These are phyloP conservation scores for Stegastes partitus DNA, from an alignment of 2,113 vertebrate genomes.

Conservation along the genomic window DNA sequence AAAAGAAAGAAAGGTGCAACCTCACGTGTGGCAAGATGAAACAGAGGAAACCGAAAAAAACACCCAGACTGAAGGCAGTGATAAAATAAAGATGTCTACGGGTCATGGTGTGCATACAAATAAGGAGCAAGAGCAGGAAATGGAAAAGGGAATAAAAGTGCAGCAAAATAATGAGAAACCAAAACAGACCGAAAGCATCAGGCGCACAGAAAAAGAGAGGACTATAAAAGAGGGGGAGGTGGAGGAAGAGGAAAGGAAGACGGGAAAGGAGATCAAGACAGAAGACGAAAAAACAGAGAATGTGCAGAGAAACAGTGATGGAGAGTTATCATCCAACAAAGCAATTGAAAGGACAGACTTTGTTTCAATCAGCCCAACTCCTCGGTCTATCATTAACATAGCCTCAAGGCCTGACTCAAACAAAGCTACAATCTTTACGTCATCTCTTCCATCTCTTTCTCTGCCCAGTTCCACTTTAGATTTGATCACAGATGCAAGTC, in stretches of 20 bases:
- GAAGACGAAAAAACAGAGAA: conserved; percentile 45
- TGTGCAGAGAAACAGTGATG: conserved; percentile 54
- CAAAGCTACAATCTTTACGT: conserved; percentile 44
- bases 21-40: conserved; percentile 42
- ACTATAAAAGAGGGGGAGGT: conserved; percentile 47
- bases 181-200: conserved; percentile 55
- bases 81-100: conserved; percentile 62
- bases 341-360: conserved; percentile 63
- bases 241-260: conserved; percentile 20
- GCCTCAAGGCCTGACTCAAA: conserved; percentile 37
- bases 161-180: conserved; percentile 60
- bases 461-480: conserved; percentile 37
- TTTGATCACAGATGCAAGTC: conserved; percentile 48
- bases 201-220: conserved; percentile 39
- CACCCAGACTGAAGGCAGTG: conserved; percentile 35
- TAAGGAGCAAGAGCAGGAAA: conserved; percentile 53
- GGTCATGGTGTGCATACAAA: conserved; percentile 52
- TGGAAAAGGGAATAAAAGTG: conserved; percentile 51
- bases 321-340: conserved; percentile 57
- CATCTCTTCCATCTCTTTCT: conserved; percentile 49
- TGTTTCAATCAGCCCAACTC: conserved; percentile 55
- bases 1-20: conserved; percentile 29
- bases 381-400: conserved; percentile 23
- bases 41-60: conserved; percentile 51
- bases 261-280: conserved; percentile 51